Percentiles rank a stretch among this genome's conserved stretches.
phyloP scores from a whole-genome alignment of 2,113 vertebrate species.

The Butorides virescens region DNA sequence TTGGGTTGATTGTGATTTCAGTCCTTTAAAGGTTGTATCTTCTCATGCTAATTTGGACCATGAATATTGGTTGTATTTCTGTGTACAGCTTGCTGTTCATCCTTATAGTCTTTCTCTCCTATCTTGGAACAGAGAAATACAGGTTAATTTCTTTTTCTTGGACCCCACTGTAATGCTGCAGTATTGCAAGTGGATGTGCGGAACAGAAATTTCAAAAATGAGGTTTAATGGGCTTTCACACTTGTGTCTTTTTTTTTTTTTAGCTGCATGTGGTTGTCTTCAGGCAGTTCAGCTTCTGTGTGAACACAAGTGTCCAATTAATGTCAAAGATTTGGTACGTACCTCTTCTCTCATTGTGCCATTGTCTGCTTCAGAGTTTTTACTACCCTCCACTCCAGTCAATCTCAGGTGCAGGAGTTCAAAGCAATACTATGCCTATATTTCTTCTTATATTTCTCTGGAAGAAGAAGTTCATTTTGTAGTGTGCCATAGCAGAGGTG shows the following conservation, averaged over 20 bases:
- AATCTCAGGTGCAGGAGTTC: background rate
- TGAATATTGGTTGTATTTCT: background rate
- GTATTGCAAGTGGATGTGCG: background rate
- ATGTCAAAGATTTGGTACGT: conserved; percentile 90
- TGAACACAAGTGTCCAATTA: conserved; percentile 85
- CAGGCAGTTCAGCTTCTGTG: conserved; percentile 85
- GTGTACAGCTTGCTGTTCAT: background rate
- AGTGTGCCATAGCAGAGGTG: background rate
- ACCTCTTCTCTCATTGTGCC: background rate
- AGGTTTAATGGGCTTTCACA: background rate
- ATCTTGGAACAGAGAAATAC: background rate
- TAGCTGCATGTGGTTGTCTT: conserved; percentile 84
- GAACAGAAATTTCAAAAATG: background rate
- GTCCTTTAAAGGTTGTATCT: background rate
- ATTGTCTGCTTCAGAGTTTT: background rate
- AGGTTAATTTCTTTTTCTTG: background rate
- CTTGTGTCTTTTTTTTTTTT: background rate
- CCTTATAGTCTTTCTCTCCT: background rate
- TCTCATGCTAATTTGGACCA: background rate
- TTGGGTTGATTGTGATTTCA: background rate
- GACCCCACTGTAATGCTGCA: background rate
- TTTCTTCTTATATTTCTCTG: background rate
- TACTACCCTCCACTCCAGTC: background rate
- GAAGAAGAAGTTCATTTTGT: background rate
- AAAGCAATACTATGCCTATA: background rate